A percentile compares a stretch with the other conserved stretches of the same genome.
Evolutionary conservation across 2,888 invertebrate species (phyloP).

Genomic region (Hyalella azteca): DNA sequence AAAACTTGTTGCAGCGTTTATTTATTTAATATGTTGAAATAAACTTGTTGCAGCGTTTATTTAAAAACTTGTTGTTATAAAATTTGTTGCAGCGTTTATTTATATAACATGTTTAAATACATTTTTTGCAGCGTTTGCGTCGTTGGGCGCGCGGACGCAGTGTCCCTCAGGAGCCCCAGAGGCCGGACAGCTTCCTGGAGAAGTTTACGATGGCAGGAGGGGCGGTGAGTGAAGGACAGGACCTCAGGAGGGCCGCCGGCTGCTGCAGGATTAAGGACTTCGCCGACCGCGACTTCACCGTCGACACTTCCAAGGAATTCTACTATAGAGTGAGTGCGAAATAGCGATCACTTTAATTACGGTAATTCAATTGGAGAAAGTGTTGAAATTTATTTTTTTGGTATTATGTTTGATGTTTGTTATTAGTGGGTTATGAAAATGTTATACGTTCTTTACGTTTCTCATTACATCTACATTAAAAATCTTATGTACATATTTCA

Average conservation of each 20-base stretch:
- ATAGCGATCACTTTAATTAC: no score
- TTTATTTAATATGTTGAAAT: no score
- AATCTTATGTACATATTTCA: no score
- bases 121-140: conserved; percentile 2
- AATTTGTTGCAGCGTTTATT: not conserved
- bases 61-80: no score
- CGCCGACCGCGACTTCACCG: conserved; percentile 32
- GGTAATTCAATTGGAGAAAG: no score
- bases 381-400: no score
- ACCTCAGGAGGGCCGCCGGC: conserved; percentile 41
- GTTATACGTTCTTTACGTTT: no score
- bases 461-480: no score
- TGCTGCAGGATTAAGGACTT: conserved; percentile 45
- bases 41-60: no score
- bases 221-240: conserved; percentile 43
- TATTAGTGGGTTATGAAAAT: no score
- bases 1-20: not conserved
- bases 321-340: conserved; percentile 48
- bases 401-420: no score
- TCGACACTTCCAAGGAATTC: conserved; percentile 51
- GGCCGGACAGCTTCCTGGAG: conserved; percentile 55
- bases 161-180: not conserved
- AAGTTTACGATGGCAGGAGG: conserved; percentile 56
- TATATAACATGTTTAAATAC: no score
- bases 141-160: conserved; percentile 9